phyloP scores from a whole-genome alignment of 2,797 vertebrate genomes.

The Enteromius anoplus region DNA sequence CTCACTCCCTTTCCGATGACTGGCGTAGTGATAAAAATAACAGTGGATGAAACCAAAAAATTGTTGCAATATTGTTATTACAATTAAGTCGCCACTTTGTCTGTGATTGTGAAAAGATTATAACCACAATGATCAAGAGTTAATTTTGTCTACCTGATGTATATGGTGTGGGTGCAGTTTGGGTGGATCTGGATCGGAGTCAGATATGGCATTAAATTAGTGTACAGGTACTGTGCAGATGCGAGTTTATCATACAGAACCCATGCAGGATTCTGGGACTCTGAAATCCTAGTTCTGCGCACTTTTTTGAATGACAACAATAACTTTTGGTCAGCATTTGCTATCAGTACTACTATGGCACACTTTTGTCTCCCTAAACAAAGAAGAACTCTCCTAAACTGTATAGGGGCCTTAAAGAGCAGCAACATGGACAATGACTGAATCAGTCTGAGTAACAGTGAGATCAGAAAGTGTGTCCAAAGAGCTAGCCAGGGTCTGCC shows the following conservation, averaged over 20 bases:
- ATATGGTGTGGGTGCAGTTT: background rate
- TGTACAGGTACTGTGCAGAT: too few species aligned
- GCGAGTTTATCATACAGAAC: background rate
- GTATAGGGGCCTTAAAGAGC: background rate
- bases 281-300: too few species aligned
- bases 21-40: background rate
- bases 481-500: slow-evolving; percentile 42
- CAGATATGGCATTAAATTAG: background rate
- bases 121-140: background rate
- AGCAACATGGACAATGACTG: slow-evolving; percentile 17
- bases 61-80: background rate
- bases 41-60: background rate
- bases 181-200: background rate
- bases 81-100: background rate
- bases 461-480: slow-evolving; percentile 38
- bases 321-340: background rate
- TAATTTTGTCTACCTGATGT: background rate
- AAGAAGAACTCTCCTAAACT: background rate
- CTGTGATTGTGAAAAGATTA: background rate
- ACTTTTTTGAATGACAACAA: background rate
- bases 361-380: background rate
- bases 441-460: slow-evolving; percentile 22
- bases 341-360: background rate
- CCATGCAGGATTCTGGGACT: background rate
- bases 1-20: background rate